A percentile compares a stretch with the other conserved stretches of the same genome.
These are phyloP conservation scores for Odontophorus gujanensis DNA, from an alignment of 2,113 vertebrate species.

Conservation along the genomic window DNA sequence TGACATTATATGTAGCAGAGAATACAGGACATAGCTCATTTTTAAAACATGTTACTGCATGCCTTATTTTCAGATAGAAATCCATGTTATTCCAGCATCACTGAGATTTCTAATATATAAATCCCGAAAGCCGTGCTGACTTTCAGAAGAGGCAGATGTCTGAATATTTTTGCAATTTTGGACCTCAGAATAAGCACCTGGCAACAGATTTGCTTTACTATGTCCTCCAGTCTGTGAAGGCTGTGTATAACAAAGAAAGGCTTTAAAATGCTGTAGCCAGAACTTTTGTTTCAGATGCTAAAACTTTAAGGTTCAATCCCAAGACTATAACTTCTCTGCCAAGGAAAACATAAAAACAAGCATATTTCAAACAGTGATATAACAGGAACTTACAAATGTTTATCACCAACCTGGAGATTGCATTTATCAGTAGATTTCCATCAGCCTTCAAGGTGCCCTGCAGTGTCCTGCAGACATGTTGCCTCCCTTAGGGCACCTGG, in stretches of 20 bases:
- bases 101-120: neutral
- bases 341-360: slow-evolving; percentile 18
- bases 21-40: neutral
- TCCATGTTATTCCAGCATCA: neutral
- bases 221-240: neutral
- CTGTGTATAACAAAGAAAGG: neutral
- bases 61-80: neutral
- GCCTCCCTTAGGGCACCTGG: neutral
- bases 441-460: neutral
- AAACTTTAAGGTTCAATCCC: slow-evolving; percentile 6
- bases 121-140: neutral
- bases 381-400: neutral
- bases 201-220: neutral
- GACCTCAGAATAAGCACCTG: neutral
- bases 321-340: neutral
- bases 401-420: neutral
- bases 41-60: neutral
- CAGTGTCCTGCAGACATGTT: neutral
- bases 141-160: neutral
- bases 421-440: neutral
- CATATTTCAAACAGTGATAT: neutral
- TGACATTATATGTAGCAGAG: neutral
- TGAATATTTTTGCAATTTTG: neutral
- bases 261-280: neutral
- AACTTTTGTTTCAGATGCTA: neutral